Evolutionary conservation across 2,113 vertebrate genomes (phyloP).

Genomic region (Antigone vipio): DNA sequence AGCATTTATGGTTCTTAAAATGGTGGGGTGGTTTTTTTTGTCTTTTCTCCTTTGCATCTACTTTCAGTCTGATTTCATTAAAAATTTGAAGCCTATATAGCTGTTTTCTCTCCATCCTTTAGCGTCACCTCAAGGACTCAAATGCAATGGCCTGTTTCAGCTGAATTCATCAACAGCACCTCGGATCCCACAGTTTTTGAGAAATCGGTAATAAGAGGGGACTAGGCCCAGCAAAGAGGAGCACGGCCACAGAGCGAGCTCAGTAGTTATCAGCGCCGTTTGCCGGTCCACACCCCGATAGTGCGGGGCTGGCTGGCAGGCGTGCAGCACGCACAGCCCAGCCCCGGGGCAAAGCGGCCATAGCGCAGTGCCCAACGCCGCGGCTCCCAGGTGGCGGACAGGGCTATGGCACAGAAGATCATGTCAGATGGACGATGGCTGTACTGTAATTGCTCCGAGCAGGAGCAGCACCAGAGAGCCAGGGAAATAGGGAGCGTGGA

Average conservation of each 20-base stretch:
- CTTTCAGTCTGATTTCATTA: not conserved
- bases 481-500: fast-evolving
- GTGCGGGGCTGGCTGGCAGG: not conserved
- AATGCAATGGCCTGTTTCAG: fast-evolving
- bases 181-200: fast-evolving
- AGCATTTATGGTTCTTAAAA: not conserved
- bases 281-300: not conserved
- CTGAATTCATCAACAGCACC: not conserved
- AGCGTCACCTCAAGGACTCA: not conserved
- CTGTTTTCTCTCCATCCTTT: not conserved
- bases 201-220: fast-evolving
- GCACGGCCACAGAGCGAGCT: fast-evolving
- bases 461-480: fast-evolving
- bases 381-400: fast-evolving
- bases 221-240: not conserved
- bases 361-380: not conserved
- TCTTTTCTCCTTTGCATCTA: not conserved
- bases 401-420: fast-evolving
- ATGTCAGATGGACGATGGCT: fast-evolving
- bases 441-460: fast-evolving
- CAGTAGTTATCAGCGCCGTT: not conserved
- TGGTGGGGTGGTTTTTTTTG: fast-evolving
- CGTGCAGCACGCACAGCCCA: not conserved
- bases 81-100: not conserved
- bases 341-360: not conserved